These are phyloP conservation scores for Glyphotaelius pellucidus DNA, from an alignment of 2,888 invertebrate species.

Conservation along the genomic window DNA sequence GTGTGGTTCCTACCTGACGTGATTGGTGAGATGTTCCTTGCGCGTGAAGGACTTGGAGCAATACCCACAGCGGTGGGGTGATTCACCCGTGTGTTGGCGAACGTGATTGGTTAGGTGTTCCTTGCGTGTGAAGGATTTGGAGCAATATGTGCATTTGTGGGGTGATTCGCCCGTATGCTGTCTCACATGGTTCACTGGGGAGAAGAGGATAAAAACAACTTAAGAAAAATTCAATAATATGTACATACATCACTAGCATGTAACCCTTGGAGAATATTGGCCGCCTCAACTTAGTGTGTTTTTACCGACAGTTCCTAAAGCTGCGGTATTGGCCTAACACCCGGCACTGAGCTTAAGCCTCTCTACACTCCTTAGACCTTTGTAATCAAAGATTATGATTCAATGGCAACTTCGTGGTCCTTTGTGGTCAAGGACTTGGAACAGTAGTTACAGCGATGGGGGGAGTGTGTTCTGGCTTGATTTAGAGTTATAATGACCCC, in stretches of 20 bases:
- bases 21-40: conserved; percentile 91
- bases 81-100: conserved; percentile 92
- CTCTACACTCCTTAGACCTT: too few relatives aligned
- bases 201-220: background rate
- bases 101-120: conserved; percentile 92
- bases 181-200: conserved; percentile 59
- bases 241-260: too few relatives aligned
- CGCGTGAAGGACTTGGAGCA: conserved; percentile 91
- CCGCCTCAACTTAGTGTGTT: too few relatives aligned
- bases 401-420: conserved; percentile 73
- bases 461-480: conserved; percentile 76
- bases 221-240: too few relatives aligned
- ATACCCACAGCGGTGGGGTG: conserved; percentile 90
- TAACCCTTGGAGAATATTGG: too few relatives aligned
- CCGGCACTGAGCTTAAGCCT: too few relatives aligned
- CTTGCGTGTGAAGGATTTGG: conserved; percentile 87
- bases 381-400: too few relatives aligned
- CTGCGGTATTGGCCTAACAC: too few relatives aligned
- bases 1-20: conserved; percentile 79
- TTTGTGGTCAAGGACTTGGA: conserved; percentile 81
- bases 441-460: conserved; percentile 91
- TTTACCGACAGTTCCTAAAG: too few relatives aligned
- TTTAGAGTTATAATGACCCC: conserved; percentile 58
- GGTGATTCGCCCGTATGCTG: conserved; percentile 86
- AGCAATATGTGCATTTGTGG: conserved; percentile 86